Conservation (phyloP, 2,113 vertebrate genomes). For the Tor tambroides region DNA sequence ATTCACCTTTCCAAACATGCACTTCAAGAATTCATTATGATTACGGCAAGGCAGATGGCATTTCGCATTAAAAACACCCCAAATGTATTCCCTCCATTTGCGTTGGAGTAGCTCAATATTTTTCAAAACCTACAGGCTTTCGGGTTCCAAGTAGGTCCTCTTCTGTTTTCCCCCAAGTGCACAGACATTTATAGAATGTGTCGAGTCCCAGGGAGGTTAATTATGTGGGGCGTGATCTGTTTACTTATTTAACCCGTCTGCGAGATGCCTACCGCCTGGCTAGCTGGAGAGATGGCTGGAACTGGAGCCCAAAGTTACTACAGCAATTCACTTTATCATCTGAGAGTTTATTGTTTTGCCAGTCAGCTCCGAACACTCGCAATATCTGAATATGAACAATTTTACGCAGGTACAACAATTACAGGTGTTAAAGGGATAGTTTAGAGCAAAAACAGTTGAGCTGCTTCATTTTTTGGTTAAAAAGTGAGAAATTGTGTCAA, state of each 20-base stretch:
- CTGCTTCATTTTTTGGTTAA: background rate
- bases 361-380: background rate
- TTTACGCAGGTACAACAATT: background rate
- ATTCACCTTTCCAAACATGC: background rate
- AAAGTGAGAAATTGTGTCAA: background rate
- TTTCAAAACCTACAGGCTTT: background rate
- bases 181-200: conserved; percentile 64
- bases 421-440: background rate
- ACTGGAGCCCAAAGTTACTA: background rate
- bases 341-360: too few relatives aligned
- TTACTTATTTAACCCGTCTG: conserved; percentile 71
- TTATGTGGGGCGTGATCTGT: conserved; percentile 74
- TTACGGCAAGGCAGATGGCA: background rate
- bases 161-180: background rate
- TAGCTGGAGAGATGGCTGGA: conserved; percentile 2
- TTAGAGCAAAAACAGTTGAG: background rate
- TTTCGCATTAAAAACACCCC: conserved; percentile 9
- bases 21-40: conserved; percentile 4
- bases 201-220: conserved; percentile 74
- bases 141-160: conserved; percentile 37
- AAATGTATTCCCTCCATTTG: background rate
- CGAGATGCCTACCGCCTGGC: conserved; percentile 23
- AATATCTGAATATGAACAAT: background rate
- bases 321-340: background rate
- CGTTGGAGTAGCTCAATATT: conserved; percentile 1